Conservation (phyloP, 2,113 vertebrate species). For the Pungitius pungitius region DNA sequence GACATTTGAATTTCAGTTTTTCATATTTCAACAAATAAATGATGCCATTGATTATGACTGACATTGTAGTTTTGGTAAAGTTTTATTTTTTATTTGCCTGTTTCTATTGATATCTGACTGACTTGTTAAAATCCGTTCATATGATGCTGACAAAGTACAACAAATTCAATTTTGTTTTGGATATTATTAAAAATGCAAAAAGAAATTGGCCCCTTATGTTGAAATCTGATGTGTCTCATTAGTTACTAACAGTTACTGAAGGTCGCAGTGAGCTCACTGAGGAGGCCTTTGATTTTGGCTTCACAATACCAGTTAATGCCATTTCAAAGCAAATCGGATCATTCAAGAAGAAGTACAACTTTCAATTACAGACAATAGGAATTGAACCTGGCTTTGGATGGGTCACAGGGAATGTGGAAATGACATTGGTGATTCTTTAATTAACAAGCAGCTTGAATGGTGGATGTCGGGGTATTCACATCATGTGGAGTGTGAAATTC, state of each 20-base stretch:
- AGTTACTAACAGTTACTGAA: background rate
- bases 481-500: conserved; percentile 72
- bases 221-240: conserved; percentile 6
- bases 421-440: conserved; percentile 40
- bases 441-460: conserved; percentile 62
- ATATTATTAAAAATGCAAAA: background rate
- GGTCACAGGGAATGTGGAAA: conserved; percentile 13
- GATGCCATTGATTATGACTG: background rate
- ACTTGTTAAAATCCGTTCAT: background rate
- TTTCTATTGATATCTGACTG: background rate
- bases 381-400: conserved; percentile 17
- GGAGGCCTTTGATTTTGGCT: background rate
- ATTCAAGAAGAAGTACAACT: background rate
- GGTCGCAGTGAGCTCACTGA: background rate
- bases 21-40: background rate
- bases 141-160: background rate
- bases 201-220: background rate
- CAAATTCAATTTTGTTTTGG: background rate
- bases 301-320: background rate
- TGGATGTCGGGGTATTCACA: conserved; percentile 52
- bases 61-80: background rate
- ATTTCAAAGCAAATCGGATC: conserved; percentile 8
- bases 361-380: conserved; percentile 7
- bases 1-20: background rate
- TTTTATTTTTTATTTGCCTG: background rate